These are phyloP conservation scores for Gasteruption jaculator DNA, from an alignment of 2,888 invertebrate genomes.

Conservation along the genomic window DNA sequence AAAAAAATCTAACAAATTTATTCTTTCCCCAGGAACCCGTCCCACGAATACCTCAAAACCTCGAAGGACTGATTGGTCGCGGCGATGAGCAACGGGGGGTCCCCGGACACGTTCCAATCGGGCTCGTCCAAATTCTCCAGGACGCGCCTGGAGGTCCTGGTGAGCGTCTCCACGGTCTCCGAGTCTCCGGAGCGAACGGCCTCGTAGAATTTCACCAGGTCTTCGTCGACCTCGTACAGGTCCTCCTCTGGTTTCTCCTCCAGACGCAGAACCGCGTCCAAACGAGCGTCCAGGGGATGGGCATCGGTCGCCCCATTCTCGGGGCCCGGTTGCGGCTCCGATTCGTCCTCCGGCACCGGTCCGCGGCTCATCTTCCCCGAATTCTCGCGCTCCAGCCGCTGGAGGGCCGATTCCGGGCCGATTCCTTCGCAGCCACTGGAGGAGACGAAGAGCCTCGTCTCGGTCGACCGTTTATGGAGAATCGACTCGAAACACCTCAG, in stretches of 20 bases:
- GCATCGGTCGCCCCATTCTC: constrained; percentile 10
- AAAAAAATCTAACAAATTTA: too few relatives aligned
- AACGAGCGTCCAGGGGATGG: too few relatives aligned
- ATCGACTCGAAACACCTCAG: too few relatives aligned
- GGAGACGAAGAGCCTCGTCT: neutral
- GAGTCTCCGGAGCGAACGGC: constrained; percentile 38
- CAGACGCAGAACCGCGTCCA: too few relatives aligned
- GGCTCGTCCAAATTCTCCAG: constrained; percentile 43
- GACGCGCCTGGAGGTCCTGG: constrained; percentile 30
- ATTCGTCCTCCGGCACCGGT: neutral
- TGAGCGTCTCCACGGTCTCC: constrained; percentile 30
- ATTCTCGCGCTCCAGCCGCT: constrained; percentile 1
- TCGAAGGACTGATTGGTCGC: constrained; percentile 41
- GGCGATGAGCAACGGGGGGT: constrained; percentile 46
- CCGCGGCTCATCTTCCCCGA: neutral
- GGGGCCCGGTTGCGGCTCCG: neutral
- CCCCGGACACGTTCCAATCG: constrained; percentile 46
- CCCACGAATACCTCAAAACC: too few relatives aligned
- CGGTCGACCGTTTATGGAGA: neutral
- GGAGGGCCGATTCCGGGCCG: neutral
- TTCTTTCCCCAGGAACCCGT: too few relatives aligned
- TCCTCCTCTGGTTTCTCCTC: constrained; percentile 16
- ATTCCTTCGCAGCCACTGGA: constrained; percentile 19
- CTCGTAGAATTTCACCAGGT: constrained; percentile 32
- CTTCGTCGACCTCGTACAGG: constrained; percentile 15